These are phyloP conservation scores for Excalfactoria chinensis DNA, from an alignment of 2,113 vertebrate species.

Conservation along the genomic window DNA sequence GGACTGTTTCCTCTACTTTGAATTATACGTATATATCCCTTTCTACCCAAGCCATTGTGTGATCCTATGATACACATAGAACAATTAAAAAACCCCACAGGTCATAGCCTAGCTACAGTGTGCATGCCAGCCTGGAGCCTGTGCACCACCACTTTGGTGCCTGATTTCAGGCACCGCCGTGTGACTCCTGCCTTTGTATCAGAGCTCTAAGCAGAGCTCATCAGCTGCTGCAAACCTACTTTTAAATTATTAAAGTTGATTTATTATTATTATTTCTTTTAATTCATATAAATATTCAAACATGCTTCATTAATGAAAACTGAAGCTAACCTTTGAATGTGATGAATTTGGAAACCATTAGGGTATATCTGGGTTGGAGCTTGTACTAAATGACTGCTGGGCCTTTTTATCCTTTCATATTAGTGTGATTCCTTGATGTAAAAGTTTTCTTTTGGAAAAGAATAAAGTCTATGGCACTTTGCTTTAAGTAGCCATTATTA, in stretches of 20 bases:
- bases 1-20: constrained; percentile 21
- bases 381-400: background rate
- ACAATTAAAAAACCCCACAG: background rate
- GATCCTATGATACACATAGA: too few species aligned
- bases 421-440: accelerated
- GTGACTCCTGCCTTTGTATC: constrained; percentile 9
- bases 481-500: background rate
- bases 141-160: background rate
- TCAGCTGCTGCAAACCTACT: background rate
- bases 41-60: too few species aligned
- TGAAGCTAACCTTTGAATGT: background rate
- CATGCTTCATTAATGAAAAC: background rate
- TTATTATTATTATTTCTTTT: background rate
- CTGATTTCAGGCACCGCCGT: background rate
- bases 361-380: background rate
- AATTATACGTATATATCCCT: background rate
- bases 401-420: background rate
- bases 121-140: background rate
- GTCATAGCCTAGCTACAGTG: background rate
- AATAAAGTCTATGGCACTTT: background rate
- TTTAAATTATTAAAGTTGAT: background rate
- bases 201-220: background rate
- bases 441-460: background rate
- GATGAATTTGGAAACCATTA: background rate
- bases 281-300: background rate